These are phyloP conservation scores for Thripadectes ignobilis DNA, from an alignment of 2,797 vertebrate species.

Conservation along the genomic window DNA sequence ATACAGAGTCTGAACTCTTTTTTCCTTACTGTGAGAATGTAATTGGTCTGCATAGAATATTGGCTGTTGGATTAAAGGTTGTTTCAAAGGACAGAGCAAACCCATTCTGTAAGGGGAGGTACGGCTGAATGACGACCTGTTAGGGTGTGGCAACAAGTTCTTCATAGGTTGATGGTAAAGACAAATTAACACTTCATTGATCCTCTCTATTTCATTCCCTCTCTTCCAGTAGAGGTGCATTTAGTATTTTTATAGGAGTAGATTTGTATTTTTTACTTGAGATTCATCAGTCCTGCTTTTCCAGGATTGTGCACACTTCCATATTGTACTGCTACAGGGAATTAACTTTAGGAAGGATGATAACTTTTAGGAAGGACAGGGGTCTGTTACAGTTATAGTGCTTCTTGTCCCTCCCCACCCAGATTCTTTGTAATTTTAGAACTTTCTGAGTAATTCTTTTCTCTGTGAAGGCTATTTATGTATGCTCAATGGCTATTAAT, in stretches of 20 bases:
- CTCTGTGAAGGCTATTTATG: not conserved
- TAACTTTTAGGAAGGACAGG: not conserved
- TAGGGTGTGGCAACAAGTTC: rapidly evolving
- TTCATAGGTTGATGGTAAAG: not conserved
- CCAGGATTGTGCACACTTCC: not conserved
- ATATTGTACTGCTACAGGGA: not conserved
- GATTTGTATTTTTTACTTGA: not conserved
- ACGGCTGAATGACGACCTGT: not conserved
- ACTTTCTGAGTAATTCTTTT: not conserved
- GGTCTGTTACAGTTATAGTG: not conserved
- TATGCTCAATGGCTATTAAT: not conserved
- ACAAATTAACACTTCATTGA: not conserved
- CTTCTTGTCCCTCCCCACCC: not conserved
- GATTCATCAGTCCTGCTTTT: not conserved
- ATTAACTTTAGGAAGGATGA: not conserved
- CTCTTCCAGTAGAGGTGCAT: not conserved
- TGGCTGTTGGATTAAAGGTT: not conserved
- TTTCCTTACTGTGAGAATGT: not conserved
- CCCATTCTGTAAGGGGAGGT: not conserved
- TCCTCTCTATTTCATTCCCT: not conserved
- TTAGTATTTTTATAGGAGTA: not conserved
- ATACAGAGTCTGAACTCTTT: not conserved
- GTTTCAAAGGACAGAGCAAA: not conserved
- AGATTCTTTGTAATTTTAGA: not conserved
- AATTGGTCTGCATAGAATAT: not conserved